Evolutionary conservation across 2,888 invertebrate species (phyloP).

Genomic region (Steinernema carpocapsae): DNA sequence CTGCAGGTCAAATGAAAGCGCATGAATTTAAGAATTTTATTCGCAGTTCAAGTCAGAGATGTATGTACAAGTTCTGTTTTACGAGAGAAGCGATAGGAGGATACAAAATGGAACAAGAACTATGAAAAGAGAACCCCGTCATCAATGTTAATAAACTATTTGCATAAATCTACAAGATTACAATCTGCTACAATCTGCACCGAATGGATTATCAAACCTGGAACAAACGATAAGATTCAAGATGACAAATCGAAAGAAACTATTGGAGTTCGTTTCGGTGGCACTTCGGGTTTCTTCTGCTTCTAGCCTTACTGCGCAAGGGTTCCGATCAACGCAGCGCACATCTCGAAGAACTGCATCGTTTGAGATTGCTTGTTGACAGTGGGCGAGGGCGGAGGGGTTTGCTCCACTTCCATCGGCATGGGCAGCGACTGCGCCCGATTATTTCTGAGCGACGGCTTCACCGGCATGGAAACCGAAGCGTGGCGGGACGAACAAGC

Average conservation of each 20-base stretch:
- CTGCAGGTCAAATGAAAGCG: too few relatives aligned
- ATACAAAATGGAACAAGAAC: too few relatives aligned
- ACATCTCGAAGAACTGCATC: slow-evolving; percentile 99
- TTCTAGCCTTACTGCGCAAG: slow-evolving; percentile 79
- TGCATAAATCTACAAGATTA: slow-evolving; percentile 15
- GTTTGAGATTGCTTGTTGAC: slow-evolving; percentile 79
- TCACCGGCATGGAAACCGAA: slow-evolving; percentile 66
- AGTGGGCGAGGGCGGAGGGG: slow-evolving; percentile 61
- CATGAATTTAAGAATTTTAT: too few relatives aligned
- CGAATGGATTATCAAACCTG: neutral
- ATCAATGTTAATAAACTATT: neutral
- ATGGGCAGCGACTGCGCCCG: slow-evolving; percentile 65
- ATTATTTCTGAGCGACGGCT: slow-evolving; percentile 60
- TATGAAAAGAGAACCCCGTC: too few relatives aligned
- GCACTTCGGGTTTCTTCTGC: too few relatives aligned
- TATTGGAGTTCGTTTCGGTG: too few relatives aligned
- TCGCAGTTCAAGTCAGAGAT: too few relatives aligned
- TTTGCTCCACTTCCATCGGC: slow-evolving; percentile 56
- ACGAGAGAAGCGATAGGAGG: too few relatives aligned
- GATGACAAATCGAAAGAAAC: too few relatives aligned
- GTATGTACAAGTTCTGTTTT: too few relatives aligned
- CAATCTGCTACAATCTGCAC: slow-evolving; percentile 1
- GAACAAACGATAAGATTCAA: too few relatives aligned
- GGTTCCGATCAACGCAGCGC: slow-evolving; percentile 95
- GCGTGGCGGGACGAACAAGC: slow-evolving; percentile 66